Conservation (phyloP, 2,113 vertebrate genomes). For the Paradisaea rubra region DNA sequence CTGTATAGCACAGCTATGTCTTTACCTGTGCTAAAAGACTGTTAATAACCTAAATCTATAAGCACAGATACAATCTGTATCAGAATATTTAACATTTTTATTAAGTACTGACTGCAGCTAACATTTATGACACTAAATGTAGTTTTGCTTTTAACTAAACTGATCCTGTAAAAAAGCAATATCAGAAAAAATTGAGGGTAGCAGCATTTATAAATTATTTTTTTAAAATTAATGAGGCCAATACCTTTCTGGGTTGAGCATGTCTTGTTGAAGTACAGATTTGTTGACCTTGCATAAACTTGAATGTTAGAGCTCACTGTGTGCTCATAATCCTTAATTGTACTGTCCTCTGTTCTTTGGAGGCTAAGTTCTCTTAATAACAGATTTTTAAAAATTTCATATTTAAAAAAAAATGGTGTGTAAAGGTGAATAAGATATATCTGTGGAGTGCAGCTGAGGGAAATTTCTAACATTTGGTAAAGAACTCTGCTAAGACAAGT, state of each 20-base stretch:
- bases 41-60: neutral
- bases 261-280: neutral
- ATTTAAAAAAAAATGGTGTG: neutral
- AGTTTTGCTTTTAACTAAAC: neutral
- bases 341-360: neutral
- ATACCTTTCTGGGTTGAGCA: neutral
- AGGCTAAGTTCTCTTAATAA: neutral
- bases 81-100: neutral
- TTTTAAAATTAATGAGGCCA: neutral
- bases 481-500: neutral
- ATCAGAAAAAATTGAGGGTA: neutral
- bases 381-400: neutral
- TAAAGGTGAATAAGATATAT: neutral
- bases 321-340: neutral
- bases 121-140: neutral
- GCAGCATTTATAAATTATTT: neutral
- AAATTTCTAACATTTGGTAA: neutral
- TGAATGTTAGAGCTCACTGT: neutral
- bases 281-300: neutral
- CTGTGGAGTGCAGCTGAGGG: neutral
- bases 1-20: neutral
- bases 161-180: neutral
- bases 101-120: neutral
- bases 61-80: neutral
- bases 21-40: neutral